Percentiles rank a stretch among this genome's conserved stretches.
Evolutionary conservation across 2,888 invertebrate genomes (phyloP).

Genomic region (Sinhomidia bicolor): DNA sequence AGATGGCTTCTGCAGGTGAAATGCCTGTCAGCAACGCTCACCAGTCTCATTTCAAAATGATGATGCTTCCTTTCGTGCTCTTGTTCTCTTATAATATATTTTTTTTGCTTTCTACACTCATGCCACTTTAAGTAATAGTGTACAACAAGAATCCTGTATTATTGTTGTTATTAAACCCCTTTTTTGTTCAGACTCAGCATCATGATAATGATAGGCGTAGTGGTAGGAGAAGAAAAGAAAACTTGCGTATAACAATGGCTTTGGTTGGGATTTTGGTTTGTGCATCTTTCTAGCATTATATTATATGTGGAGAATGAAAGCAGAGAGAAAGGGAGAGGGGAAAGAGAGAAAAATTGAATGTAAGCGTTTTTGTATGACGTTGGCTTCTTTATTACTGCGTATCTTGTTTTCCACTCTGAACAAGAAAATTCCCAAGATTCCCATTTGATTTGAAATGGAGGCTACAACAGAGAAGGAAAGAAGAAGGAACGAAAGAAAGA

Average conservation of each 20-base stretch:
- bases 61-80: constrained; percentile 13
- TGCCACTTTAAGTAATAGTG: background rate
- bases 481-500: background rate
- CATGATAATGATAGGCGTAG: background rate
- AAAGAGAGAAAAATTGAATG: background rate
- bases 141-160: background rate
- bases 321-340: background rate
- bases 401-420: constrained; percentile 4
- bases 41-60: constrained; percentile 62
- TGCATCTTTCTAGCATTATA: too few species aligned
- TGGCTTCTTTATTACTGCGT: constrained; percentile 61
- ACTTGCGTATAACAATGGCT: background rate
- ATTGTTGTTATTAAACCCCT: background rate
- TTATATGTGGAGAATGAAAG: too few species aligned
- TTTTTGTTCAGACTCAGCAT: background rate
- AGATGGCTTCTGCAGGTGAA: constrained; percentile 61
- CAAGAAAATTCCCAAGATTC: constrained; percentile 65
- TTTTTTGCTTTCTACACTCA: background rate
- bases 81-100: background rate
- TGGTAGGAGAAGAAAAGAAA: background rate
- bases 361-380: background rate
- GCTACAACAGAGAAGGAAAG: too few species aligned
- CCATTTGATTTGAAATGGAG: constrained; percentile 62
- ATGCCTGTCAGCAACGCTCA: constrained; percentile 65
- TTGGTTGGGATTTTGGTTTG: background rate